Conservation (phyloP, 2,797 vertebrate genomes). For the Leucoraja ocellata region DNA sequence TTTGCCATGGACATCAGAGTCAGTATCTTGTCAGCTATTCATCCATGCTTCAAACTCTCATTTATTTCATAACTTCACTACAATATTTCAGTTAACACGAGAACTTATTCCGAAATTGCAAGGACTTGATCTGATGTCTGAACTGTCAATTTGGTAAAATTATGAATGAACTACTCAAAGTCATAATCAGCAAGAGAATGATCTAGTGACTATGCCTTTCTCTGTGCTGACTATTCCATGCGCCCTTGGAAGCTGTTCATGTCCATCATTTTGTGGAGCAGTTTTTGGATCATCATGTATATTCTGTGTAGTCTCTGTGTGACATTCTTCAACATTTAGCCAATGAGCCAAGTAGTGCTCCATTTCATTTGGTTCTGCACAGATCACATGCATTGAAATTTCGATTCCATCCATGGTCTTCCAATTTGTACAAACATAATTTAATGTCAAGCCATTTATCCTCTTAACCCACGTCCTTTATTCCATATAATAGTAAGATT, state of each 20-base stretch:
- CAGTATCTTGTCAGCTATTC: background rate
- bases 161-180: slow-evolving; percentile 21
- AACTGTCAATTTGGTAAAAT: slow-evolving; percentile 21
- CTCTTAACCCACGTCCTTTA: too few relatives aligned
- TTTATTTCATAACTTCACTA: background rate
- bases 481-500: too few relatives aligned
- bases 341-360: too few relatives aligned
- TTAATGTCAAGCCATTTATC: too few relatives aligned
- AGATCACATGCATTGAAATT: too few relatives aligned
- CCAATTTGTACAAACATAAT: too few relatives aligned
- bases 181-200: background rate
- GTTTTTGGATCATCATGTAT: too few relatives aligned
- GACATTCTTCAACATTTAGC: too few relatives aligned
- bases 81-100: background rate
- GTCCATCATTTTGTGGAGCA: background rate
- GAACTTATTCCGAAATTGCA: background rate
- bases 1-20: background rate
- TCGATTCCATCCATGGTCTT: too few relatives aligned
- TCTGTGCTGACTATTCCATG: background rate
- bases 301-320: too few relatives aligned
- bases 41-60: background rate
- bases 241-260: background rate
- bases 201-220: background rate
- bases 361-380: too few relatives aligned
- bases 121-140: background rate